Evolutionary conservation across 1,140 invertebrate species (phyloP).

Genomic region (Drosophila rufa): DNA sequence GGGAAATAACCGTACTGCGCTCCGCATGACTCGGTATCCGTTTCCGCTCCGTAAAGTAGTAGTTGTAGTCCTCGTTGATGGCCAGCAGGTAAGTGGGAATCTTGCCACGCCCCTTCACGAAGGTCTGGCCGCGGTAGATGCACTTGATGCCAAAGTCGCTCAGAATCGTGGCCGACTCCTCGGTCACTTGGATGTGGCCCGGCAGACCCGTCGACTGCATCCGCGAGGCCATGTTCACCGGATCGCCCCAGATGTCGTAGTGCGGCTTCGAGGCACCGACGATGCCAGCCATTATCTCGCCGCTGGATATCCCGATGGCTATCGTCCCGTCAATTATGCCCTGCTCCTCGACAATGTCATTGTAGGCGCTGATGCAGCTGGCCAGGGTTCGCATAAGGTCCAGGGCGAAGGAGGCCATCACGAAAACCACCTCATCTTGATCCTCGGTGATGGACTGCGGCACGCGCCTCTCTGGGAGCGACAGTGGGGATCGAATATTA

Average conservation of each 20-base stretch:
- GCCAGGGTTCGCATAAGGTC: constrained; percentile 58
- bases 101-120: constrained; percentile 31
- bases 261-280: constrained; percentile 96
- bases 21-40: background rate
- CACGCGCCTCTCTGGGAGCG: background rate
- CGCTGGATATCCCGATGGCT: constrained; percentile 90
- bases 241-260: constrained; percentile 95
- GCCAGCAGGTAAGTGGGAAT: constrained; percentile 40
- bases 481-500: no score
- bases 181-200: constrained; percentile 92
- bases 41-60: background rate
- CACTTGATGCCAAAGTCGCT: constrained; percentile 64
- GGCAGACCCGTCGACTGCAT: constrained; percentile 94
- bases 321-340: constrained; percentile 18
- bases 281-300: constrained; percentile 95
- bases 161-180: constrained; percentile 89
- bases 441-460: background rate
- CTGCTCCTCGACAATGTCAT: background rate
- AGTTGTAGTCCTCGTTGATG: constrained; percentile 11
- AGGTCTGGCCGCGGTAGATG: constrained; percentile 34
- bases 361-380: constrained; percentile 34
- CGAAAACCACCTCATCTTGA: constrained; percentile 52
- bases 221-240: constrained; percentile 96
- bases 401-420: constrained; percentile 56
- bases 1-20: background rate